Percentiles rank a stretch among this genome's conserved stretches.
Evolutionary conservation across 1,140 invertebrate species (phyloP).

Genomic region (Eupristina koningsbergeri): DNA sequence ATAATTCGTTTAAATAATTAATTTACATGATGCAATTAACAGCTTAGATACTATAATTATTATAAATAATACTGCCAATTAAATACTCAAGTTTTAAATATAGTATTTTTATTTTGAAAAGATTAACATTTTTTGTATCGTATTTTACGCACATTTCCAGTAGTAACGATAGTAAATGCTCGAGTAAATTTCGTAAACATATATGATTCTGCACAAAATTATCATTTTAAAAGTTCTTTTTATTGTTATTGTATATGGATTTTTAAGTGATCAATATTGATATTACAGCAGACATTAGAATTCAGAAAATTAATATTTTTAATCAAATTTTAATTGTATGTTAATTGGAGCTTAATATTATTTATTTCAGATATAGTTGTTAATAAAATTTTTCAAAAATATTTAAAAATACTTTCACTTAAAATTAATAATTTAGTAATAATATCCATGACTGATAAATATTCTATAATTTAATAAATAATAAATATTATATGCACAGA

Average conservation of each 20-base stretch:
- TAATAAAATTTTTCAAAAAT: no score
- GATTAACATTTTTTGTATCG: background rate
- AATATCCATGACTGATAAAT: no score
- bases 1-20: background rate
- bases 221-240: background rate
- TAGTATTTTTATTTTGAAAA: background rate
- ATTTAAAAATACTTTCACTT: no score
- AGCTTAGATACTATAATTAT: background rate
- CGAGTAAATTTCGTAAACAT: background rate
- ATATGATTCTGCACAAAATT: background rate
- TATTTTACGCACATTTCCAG: background rate
- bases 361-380: no score
- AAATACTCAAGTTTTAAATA: background rate
- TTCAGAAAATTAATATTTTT: no score
- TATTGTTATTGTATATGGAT: background rate
- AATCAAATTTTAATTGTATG: no score
- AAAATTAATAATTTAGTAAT: no score
- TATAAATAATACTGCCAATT: background rate
- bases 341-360: background rate
- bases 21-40: background rate
- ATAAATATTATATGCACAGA: no score
- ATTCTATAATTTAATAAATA: no score
- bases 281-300: background rate
- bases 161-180: background rate
- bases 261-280: background rate